These are phyloP conservation scores for Apodemus speciosus DNA, from an alignment of 2,113 vertebrate genomes.

Conservation along the genomic window DNA sequence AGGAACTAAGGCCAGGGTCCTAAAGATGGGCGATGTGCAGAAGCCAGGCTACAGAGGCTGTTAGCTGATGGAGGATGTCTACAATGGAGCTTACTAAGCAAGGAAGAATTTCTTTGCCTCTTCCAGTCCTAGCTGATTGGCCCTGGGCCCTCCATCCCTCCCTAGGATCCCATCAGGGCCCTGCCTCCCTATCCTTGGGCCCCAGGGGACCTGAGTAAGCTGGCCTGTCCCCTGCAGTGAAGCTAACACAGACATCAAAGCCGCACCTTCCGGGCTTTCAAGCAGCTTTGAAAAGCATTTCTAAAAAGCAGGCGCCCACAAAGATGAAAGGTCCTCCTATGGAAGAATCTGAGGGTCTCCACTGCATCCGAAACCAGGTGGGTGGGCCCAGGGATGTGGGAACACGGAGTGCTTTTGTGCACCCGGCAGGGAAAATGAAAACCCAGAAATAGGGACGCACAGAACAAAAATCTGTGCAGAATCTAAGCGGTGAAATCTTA, in stretches of 20 bases:
- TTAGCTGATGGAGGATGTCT: background rate
- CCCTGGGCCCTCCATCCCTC: background rate
- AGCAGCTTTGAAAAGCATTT: constrained; percentile 77
- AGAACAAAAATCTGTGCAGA: background rate
- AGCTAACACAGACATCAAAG: constrained; percentile 83
- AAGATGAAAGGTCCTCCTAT: constrained; percentile 75
- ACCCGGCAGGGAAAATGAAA: background rate
- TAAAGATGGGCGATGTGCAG: background rate
- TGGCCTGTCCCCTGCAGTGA: constrained; percentile 44
- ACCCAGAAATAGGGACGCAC: background rate
- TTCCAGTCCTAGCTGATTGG: background rate
- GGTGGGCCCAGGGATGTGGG: constrained; percentile 52
- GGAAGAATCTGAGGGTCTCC: constrained; percentile 16
- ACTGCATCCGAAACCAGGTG: constrained; percentile 50
- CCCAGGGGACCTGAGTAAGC: constrained; percentile 12
- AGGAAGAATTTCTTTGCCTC: background rate
- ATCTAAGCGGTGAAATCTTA: background rate
- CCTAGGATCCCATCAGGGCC: background rate
- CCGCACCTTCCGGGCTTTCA: constrained; percentile 61
- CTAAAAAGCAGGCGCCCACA: constrained; percentile 57
- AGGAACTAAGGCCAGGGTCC: background rate
- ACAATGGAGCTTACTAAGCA: background rate
- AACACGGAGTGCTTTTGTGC: constrained; percentile 20
- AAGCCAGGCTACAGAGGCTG: background rate
- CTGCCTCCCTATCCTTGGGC: background rate